Conservation (phyloP, 1,140 invertebrate genomes). For the Bombus consobrinus region DNA sequence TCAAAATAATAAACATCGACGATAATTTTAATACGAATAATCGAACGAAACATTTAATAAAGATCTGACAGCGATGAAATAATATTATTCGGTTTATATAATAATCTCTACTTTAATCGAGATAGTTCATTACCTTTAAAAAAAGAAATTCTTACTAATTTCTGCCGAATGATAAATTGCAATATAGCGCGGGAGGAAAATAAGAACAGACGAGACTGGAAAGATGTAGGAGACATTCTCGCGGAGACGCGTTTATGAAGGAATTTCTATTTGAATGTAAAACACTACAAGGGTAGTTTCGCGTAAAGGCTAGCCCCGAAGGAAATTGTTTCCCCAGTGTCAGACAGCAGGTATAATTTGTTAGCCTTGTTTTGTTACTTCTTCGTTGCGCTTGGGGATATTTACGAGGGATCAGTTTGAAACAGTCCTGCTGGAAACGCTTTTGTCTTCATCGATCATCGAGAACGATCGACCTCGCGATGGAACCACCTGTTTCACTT, state of each 20-base stretch:
- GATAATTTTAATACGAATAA: too few relatives aligned
- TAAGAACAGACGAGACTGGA: not conserved
- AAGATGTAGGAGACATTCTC: not conserved
- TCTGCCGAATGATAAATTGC: not conserved
- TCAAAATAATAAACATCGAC: too few relatives aligned
- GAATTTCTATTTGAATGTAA: conserved; percentile 39
- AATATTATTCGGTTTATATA: not conserved
- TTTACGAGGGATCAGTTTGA: conserved; percentile 7
- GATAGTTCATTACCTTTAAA: not conserved
- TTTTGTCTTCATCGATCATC: conserved; percentile 32
- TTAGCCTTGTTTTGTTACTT: not conserved
- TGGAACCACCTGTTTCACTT: not conserved
- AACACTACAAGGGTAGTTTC: not conserved
- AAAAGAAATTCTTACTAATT: not conserved
- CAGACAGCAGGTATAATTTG: conserved; percentile 12
- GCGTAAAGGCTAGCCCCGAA: not conserved
- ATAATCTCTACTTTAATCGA: too few relatives aligned
- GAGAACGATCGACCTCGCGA: not conserved
- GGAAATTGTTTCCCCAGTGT: conserved; percentile 27
- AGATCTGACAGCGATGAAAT: too few relatives aligned
- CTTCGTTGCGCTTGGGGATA: not conserved
- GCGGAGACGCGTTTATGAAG: not conserved
- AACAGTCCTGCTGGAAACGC: too few relatives aligned
- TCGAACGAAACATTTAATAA: not conserved
- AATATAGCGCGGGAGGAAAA: not conserved